Evolutionary conservation across 23 tunicate genomes (phyloP).

Genomic region (Phallusia fumigata): DNA sequence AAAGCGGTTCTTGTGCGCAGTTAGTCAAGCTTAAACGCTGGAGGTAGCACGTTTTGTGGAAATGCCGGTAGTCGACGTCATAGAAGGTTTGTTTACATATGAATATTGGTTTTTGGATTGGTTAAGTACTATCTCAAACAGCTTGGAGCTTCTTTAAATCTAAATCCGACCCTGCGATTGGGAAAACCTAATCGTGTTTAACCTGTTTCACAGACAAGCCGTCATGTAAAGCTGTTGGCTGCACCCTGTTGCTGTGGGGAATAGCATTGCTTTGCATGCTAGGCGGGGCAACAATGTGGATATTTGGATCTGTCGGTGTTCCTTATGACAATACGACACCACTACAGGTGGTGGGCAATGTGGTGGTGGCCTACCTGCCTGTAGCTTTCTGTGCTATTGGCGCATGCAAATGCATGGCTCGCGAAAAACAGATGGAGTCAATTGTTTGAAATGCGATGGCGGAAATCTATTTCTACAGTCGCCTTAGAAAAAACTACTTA

Average conservation of each 20-base stretch:
- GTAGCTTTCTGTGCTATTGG: slow-evolving; percentile 41
- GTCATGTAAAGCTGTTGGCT: background rate
- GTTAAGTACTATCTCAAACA: too few relatives aligned
- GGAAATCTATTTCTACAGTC: background rate
- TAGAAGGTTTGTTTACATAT: background rate
- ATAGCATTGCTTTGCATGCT: slow-evolving; percentile 24
- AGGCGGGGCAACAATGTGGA: slow-evolving; percentile 39
- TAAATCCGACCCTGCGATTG: background rate
- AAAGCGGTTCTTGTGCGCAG: too few relatives aligned
- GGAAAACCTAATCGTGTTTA: too few relatives aligned
- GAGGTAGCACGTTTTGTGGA: background rate
- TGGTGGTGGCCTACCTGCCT: slow-evolving; percentile 29
- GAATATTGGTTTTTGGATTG: too few relatives aligned
- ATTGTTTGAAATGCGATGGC: slow-evolving; percentile 35
- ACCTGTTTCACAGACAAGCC: background rate
- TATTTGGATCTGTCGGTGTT: slow-evolving; percentile 15
- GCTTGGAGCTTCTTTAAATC: background rate
- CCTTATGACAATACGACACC: background rate
- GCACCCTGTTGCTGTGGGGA: slow-evolving; percentile 18
- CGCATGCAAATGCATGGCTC: slow-evolving; percentile 29
- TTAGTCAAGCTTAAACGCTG: background rate
- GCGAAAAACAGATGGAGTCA: slow-evolving; percentile 14
- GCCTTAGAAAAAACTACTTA: too few relatives aligned
- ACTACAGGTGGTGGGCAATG: slow-evolving; percentile 34
- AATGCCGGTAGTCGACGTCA: background rate